These are phyloP conservation scores for Lacanobia oleracea DNA, from an alignment of 2,888 invertebrate species.

Conservation along the genomic window DNA sequence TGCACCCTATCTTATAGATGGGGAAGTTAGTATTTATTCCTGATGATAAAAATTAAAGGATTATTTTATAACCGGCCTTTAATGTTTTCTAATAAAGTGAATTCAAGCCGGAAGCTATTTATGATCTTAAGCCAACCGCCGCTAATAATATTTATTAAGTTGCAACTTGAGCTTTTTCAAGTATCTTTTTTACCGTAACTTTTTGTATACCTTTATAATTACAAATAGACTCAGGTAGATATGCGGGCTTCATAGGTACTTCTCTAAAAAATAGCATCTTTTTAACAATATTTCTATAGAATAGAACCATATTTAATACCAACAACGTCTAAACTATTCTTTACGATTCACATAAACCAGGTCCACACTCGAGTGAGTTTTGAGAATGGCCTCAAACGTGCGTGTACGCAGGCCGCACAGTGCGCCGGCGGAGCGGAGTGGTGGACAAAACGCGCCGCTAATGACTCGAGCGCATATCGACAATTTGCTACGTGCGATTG, in stretches of 20 bases:
- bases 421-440: constrained; percentile 65
- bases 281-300: constrained; percentile 50
- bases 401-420: constrained; percentile 75
- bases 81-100: not conserved
- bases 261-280: constrained; percentile 37
- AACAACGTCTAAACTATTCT: constrained; percentile 69
- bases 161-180: constrained; percentile 42
- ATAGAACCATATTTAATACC: constrained; percentile 67
- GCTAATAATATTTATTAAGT: constrained; percentile 15
- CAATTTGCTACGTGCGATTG: constrained; percentile 90
- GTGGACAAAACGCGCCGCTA: constrained; percentile 81
- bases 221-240: constrained; percentile 52
- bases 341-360: constrained; percentile 75
- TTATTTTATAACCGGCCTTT: not conserved
- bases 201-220: constrained; percentile 27
- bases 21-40: not conserved
- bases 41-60: not conserved
- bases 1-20: not conserved
- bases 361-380: constrained; percentile 79
- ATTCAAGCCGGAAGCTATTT: constrained; percentile 17
- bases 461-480: constrained; percentile 86
- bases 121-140: constrained; percentile 1
- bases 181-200: constrained; percentile 21
- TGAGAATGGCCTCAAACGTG: constrained; percentile 73
- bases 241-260: constrained; percentile 44